A percentile compares a stretch with the other conserved stretches of the same genome.
Conservation (phyloP, 2,888 invertebrate genomes). For the Lissocephala sabroskyi region DNA sequence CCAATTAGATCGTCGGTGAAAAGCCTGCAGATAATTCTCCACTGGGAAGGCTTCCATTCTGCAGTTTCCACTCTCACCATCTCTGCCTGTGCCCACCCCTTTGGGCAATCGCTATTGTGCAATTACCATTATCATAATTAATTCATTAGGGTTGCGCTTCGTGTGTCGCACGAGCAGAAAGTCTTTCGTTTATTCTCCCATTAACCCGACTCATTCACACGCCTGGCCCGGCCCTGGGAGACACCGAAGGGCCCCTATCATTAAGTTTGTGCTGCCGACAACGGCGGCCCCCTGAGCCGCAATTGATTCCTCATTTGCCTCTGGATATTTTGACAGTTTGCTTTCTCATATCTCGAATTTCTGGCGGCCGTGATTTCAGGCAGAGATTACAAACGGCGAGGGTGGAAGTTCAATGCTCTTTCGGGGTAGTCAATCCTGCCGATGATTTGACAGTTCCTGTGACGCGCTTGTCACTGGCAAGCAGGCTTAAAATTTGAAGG, state of each 20-base stretch:
- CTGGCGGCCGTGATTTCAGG: conserved; percentile 35
- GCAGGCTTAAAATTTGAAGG: conserved; percentile 16
- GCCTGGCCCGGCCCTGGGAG: background rate
- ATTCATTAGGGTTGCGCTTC: conserved; percentile 46
- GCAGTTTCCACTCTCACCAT: no score
- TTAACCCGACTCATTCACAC: no score
- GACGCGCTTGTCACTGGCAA: conserved; percentile 13
- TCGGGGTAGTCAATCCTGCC: conserved; percentile 4
- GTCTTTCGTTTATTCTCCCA: no score
- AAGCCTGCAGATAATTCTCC: background rate
- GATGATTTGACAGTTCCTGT: conserved; percentile 9
- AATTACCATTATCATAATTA: conserved; percentile 53
- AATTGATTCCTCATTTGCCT: conserved; percentile 22
- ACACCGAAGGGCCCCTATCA: conserved; percentile 44
- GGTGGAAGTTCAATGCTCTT: conserved; percentile 49
- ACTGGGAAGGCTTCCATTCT: no score
- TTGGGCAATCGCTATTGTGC: no score
- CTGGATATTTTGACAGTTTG: conserved; percentile 56
- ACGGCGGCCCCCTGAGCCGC: conserved; percentile 9
- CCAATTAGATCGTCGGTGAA: background rate
- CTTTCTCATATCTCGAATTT: conserved; percentile 55
- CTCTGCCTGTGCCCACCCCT: no score
- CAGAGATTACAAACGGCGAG: conserved; percentile 15
- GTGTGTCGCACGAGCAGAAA: conserved; percentile 21
- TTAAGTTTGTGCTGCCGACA: conserved; percentile 22